Evolutionary conservation across 2,888 invertebrate genomes (phyloP), one percentile per base, ranked within the genome.

Genomic region (Agonopterix arenella): DNA sequence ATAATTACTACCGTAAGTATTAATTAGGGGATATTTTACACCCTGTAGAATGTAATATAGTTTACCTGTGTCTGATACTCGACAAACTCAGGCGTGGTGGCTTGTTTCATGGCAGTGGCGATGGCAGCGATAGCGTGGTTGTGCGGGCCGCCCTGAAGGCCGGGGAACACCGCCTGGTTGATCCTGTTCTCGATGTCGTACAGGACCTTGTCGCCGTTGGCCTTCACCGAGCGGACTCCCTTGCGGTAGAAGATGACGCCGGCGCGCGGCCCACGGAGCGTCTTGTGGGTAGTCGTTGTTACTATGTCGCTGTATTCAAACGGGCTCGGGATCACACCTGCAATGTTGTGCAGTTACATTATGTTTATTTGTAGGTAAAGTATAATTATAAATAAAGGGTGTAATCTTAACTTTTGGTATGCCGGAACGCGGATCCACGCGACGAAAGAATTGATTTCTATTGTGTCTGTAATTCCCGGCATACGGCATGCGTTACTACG

Each of bases 91-190:
- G 93, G 92, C 0, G 93, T 90, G 54, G 91, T 91, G 0, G 96
- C 95, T 82, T 98, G 97, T 66, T 94, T 95, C 92, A 99, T 93
- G n/a, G 98, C 93, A 0, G 98, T 97, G 11, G 98, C 98, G 58
- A 99, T 95, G 56, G 93, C 98, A 4, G 97, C 98, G 59, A 99
- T 98, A n/a, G 97, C 93, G 77, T 99, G 94, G 73, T 98, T 98
- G 75, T 99, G 99, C 0, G 99, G 99, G 0, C 99, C 99, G 43
- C 99, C 99, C 85, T 99, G 99, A 45, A 99, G 90, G 0, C 97
- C 96, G 0, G 97, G 97, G 82, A 98, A 98, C 52, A 98, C 97
- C 2, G 96, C 94, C 61, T 92, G 91, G 82, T 98, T 98, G 70
- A 99, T 97, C 73, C 92, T 94, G 59, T 84, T 90, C 80, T 98